Evolutionary conservation across 2,888 invertebrate genomes (phyloP).

Genomic region (Iselma pallidipennis): DNA sequence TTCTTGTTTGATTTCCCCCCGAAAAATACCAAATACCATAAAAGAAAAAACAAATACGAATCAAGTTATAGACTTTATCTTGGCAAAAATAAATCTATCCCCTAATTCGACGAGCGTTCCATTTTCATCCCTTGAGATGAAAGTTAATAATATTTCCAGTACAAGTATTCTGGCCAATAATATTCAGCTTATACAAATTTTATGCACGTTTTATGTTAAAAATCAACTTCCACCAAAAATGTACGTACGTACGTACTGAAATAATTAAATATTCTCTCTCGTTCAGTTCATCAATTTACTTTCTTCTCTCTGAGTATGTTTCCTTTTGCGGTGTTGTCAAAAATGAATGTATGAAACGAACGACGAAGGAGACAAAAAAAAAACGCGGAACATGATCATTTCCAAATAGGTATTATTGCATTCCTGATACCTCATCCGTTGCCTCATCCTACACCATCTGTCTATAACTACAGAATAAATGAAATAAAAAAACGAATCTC

Average conservation of each 20-base stretch:
- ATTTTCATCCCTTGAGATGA: conserved; percentile 13
- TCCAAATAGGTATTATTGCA: neutral
- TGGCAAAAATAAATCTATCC: neutral
- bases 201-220: neutral
- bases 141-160: conserved; percentile 25
- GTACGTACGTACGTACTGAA: neutral
- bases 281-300: neutral
- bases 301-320: neutral
- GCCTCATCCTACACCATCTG: neutral
- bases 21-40: no score
- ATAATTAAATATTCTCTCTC: neutral
- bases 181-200: neutral
- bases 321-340: neutral
- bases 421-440: neutral
- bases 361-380: no score
- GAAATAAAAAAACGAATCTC: neutral
- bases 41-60: neutral
- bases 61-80: neutral
- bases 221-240: neutral
- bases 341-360: no score
- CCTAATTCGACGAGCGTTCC: conserved; percentile 22
- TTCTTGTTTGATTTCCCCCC: no score
- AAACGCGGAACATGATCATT: neutral
- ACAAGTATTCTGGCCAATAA: conserved; percentile 9
- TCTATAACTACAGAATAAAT: neutral